Evolutionary conservation across 2,888 invertebrate genomes (phyloP).

Genomic region (Thereva unica): DNA sequence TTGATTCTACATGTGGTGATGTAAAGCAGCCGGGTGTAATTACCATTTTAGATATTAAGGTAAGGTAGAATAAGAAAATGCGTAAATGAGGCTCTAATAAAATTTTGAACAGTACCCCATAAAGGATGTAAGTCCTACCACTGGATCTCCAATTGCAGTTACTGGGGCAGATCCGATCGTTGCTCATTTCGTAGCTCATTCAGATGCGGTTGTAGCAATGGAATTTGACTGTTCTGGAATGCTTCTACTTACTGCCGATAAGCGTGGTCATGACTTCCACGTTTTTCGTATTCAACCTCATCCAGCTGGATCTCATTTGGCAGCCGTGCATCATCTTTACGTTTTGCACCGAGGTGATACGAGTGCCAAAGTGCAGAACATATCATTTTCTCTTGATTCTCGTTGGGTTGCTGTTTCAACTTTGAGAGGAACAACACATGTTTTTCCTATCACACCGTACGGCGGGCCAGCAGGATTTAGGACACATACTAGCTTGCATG

Average conservation of each 20-base stretch:
- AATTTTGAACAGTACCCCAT: conserved; percentile 50
- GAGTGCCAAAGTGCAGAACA: conserved; percentile 91
- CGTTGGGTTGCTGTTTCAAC: conserved; percentile 98
- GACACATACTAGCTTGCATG: conserved; percentile 92
- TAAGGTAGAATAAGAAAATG: conserved; percentile 47
- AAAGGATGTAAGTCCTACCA: conserved; percentile 55
- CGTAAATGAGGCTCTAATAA: neutral
- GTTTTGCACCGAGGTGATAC: conserved; percentile 94
- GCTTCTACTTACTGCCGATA: conserved; percentile 87
- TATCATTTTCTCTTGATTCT: conserved; percentile 88
- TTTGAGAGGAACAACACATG: conserved; percentile 94
- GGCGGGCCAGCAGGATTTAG: conserved; percentile 89
- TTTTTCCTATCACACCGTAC: conserved; percentile 96
- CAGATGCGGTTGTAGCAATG: conserved; percentile 85
- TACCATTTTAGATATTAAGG: conserved; percentile 84
- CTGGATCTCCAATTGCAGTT: conserved; percentile 51
- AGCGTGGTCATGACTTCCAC: conserved; percentile 93
- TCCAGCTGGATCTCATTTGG: conserved; percentile 82
- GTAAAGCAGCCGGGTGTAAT: conserved; percentile 85
- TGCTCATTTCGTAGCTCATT: conserved; percentile 87
- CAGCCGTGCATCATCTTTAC: conserved; percentile 93
- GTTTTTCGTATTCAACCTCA: conserved; percentile 94
- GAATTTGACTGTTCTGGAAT: conserved; percentile 90
- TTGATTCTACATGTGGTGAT: conserved; percentile 58
- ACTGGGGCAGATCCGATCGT: conserved; percentile 72